phyloP scores from a whole-genome alignment of 2,797 vertebrate species.

The Chaetodon trifasciatus region DNA sequence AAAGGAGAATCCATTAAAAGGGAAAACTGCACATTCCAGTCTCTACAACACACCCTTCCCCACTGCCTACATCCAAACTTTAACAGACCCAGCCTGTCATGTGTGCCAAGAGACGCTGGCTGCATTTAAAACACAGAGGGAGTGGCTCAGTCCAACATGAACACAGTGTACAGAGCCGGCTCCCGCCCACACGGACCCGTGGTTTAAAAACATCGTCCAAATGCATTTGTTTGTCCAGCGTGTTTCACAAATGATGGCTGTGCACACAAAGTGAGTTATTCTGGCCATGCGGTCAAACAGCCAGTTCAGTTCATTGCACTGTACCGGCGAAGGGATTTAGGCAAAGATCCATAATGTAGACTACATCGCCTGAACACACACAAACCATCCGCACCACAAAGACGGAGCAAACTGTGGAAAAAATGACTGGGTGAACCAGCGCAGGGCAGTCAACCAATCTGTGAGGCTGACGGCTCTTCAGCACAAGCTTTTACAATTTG shows the following conservation, averaged over 20 bases:
- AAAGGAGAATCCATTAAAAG: slow-evolving; percentile 19
- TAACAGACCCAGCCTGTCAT: slow-evolving; percentile 44
- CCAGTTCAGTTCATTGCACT: not conserved
- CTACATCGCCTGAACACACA: slow-evolving; percentile 3
- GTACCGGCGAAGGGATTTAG: not conserved
- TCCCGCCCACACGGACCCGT: not conserved
- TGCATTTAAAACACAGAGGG: slow-evolving; percentile 39
- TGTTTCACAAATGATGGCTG: not conserved
- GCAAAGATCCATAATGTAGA: not conserved
- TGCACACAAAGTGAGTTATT: slow-evolving; percentile 6
- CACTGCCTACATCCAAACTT: slow-evolving; percentile 35
- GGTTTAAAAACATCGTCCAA: slow-evolving; percentile 5
- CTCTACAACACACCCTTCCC: slow-evolving; percentile 12
- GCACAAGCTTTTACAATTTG: not conserved
- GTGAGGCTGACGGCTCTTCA: not conserved
- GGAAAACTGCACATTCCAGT: slow-evolving; percentile 26
- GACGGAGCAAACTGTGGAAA: not conserved
- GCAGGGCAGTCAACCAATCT: not conserved
- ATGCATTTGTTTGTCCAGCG: not conserved
- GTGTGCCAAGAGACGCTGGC: slow-evolving; percentile 50
- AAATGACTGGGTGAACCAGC: not conserved
- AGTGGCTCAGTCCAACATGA: slow-evolving; percentile 29
- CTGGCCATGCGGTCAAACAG: not conserved
- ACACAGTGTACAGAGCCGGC: not conserved
- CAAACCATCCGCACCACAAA: not conserved